Conservation (phyloP, 2,888 invertebrate genomes). For the Sthenelais limicola region DNA sequence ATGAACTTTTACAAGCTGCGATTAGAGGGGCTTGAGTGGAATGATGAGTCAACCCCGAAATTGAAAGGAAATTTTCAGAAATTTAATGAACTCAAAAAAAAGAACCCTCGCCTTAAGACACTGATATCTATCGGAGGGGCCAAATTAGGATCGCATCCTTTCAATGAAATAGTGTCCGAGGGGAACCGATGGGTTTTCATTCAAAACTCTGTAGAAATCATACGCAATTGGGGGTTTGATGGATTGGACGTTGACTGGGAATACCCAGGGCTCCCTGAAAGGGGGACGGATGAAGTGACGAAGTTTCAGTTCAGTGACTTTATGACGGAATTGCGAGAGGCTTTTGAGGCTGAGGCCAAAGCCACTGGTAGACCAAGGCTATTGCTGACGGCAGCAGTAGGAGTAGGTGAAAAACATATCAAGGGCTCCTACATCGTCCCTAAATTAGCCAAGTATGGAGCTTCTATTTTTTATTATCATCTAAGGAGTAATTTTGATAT, state of each 20-base stretch:
- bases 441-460: constrained; percentile 57
- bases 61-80: constrained; percentile 51
- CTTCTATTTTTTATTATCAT: no score
- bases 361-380: constrained; percentile 52
- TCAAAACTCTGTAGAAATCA: constrained; percentile 52
- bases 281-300: constrained; percentile 9
- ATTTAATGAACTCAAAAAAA: constrained; percentile 58
- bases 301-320: constrained; percentile 14
- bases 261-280: constrained; percentile 55
- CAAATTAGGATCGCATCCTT: constrained; percentile 50
- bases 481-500: no score
- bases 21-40: constrained; percentile 35
- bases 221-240: constrained; percentile 60
- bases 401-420: constrained; percentile 58
- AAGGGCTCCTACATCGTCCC: constrained; percentile 58
- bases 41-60: constrained; percentile 30
- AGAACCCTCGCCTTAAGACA: constrained; percentile 57
- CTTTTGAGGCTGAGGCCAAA: constrained; percentile 56
- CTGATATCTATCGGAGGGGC: constrained; percentile 64
- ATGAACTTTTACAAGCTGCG: constrained; percentile 78
- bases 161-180: constrained; percentile 50
- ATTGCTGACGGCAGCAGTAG: constrained; percentile 61
- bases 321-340: constrained; percentile 55
- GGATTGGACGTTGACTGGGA: constrained; percentile 68
- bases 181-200: constrained; percentile 52